phyloP scores from a whole-genome alignment of 1,140 invertebrate species.

The Atopsyche davidsoni region DNA sequence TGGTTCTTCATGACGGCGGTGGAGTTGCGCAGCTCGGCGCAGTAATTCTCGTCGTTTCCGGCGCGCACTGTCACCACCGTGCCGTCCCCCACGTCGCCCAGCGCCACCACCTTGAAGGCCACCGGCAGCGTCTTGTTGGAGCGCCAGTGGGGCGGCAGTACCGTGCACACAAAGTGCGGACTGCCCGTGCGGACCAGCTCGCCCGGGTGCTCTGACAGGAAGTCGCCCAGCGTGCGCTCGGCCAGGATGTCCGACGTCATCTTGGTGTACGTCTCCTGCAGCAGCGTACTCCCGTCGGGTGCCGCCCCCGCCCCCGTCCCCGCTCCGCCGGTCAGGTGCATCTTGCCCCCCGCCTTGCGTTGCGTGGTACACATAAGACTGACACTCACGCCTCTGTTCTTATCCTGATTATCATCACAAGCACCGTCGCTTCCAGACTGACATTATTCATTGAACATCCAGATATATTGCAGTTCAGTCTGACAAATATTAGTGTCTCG shows the following conservation, averaged over 20 bases:
- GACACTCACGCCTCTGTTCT: background rate
- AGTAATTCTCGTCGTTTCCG: slow-evolving; percentile 97
- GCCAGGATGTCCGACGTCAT: slow-evolving; percentile 84
- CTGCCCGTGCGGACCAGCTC: slow-evolving; percentile 91
- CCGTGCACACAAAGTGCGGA: slow-evolving; percentile 87
- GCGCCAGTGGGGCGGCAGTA: slow-evolving; percentile 89
- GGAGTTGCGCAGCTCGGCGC: slow-evolving; percentile 88
- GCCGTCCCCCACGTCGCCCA: slow-evolving; percentile 90
- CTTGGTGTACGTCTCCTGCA: slow-evolving; percentile 80
- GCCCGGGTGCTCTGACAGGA: slow-evolving; percentile 85
- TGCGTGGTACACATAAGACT: slow-evolving; percentile 29
- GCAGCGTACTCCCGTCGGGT: slow-evolving; percentile 52
- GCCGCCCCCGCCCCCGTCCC: slow-evolving; percentile 48
- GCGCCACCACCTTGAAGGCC: slow-evolving; percentile 87
- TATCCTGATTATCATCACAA: slow-evolving; percentile 29
- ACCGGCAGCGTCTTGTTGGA: slow-evolving; percentile 96
- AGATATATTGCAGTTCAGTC: no score
- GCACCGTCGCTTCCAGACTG: no score
- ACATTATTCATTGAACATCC: no score
- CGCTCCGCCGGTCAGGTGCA: slow-evolving; percentile 38
- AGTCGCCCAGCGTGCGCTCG: slow-evolving; percentile 81
- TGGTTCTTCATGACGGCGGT: slow-evolving; percentile 96
- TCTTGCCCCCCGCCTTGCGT: slow-evolving; percentile 35
- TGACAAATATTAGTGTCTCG: no score
- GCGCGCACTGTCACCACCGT: slow-evolving; percentile 92